Evolutionary conservation across 2,797 vertebrate species (phyloP).

Genomic region (Melopsittacus undulatus): DNA sequence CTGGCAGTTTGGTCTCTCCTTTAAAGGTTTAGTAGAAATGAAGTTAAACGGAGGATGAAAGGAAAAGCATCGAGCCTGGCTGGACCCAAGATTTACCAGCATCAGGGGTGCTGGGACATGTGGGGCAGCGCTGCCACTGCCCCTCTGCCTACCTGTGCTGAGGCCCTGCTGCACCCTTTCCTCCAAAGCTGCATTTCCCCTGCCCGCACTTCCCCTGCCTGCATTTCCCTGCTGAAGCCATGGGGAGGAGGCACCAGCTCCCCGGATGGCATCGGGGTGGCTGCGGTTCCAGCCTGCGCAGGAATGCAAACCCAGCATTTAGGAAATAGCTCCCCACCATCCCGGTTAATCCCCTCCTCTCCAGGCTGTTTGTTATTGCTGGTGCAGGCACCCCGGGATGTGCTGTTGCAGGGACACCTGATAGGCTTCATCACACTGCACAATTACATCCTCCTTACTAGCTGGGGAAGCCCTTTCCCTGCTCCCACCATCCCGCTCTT

Average conservation of each 20-base stretch:
- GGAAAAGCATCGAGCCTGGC: accelerated
- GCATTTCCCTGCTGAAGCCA: not conserved
- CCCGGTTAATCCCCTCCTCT: constrained; percentile 43
- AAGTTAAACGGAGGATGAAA: not conserved
- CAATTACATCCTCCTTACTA: constrained; percentile 11
- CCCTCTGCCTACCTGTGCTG: not conserved
- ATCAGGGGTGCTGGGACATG: not conserved
- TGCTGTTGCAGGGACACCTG: not conserved
- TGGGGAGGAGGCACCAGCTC: not conserved
- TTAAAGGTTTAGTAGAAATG: not conserved
- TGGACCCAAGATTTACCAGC: not conserved
- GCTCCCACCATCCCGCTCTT: not conserved
- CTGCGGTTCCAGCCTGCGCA: not conserved
- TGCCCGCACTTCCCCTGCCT: not conserved
- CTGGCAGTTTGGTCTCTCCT: not conserved
- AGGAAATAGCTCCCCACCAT: constrained; percentile 9
- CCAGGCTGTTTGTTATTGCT: constrained; percentile 36
- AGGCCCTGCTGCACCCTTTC: not conserved
- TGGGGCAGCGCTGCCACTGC: not conserved
- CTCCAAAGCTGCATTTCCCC: not conserved
- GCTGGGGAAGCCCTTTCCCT: constrained; percentile 33
- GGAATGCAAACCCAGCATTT: constrained; percentile 31
- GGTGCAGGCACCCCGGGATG: not conserved
- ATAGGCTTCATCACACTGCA: not conserved
- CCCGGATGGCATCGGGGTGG: not conserved